Evolutionary conservation across 2,888 invertebrate genomes (phyloP), one percentile per base, ranked within the genome.

Genomic region (Zaprionus obscuricornis): DNA sequence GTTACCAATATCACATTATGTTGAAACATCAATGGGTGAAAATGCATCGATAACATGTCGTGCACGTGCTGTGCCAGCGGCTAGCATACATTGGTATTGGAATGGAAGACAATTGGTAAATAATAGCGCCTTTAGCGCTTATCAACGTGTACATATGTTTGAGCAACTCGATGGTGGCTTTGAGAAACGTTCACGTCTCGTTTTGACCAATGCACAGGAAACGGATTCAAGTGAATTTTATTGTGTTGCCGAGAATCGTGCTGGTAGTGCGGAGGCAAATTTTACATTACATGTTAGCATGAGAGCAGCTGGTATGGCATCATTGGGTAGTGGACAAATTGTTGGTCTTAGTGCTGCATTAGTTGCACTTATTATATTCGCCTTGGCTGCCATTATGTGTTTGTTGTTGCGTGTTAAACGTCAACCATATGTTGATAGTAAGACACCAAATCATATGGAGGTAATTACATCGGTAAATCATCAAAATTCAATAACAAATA

Each of bases 221-320:
- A 92, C 94, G 1, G 96, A 96, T 88, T 94, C 95, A 0, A 94
- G 94, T 54, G 96, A 96, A 83, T 96, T 97, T 90, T 95, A 95
- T 88, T 97, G 97, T 89, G 94, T 96, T 1, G 97, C 97, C 5
- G 96, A 96, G 90, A 97, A 97, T 90, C 94, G 95, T 60, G 97
- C 96, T 2, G 97, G 97, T 14, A 95, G 93, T 84, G 95, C 95
- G 22, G 96, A 96, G 91, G 96, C 96, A 8, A 97, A 97, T 90
- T 97, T 97, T 86, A 97, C 97, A 26, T 92, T 97, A 29, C 95
- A 95, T 86, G 95, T 97, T 47, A 93, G 94, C 45, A 93, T 95
- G 90, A 91, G 94, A 55, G 92, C 95, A 36, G 95, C 94, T 18
- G 96, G 96, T 42, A 95, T 96, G 92, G 94, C 95, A 1, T 94